A percentile compares a stretch with the other conserved stretches of the same genome.
Evolutionary conservation across 1,140 invertebrate genomes (phyloP).

Genomic region (Paralvinella palmiformis): DNA sequence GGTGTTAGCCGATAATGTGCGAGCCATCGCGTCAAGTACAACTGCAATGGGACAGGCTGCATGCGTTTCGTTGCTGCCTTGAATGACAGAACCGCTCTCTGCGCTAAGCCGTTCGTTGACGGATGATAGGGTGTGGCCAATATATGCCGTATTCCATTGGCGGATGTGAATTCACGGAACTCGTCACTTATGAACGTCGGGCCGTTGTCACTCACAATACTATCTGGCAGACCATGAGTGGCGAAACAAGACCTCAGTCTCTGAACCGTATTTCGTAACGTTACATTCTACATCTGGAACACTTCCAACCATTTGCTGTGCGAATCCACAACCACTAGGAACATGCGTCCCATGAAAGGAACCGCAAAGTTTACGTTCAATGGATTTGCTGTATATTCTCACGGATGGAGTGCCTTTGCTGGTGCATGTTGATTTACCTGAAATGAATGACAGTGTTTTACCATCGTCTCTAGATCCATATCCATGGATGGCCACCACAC

Average conservation of each 20-base stretch:
- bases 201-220: conserved; percentile 49
- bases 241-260: conserved; percentile 29
- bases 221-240: conserved; percentile 43
- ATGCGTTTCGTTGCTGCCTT: too few relatives aligned
- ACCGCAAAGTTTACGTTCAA: conserved; percentile 44
- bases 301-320: conserved; percentile 45
- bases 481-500: conserved; percentile 11
- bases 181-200: conserved; percentile 45
- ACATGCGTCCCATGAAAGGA: conserved; percentile 39
- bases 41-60: background rate
- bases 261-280: background rate
- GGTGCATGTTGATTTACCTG: conserved; percentile 21
- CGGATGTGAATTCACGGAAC: too few relatives aligned
- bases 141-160: too few relatives aligned
- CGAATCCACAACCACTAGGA: conserved; percentile 51
- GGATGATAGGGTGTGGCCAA: too few relatives aligned
- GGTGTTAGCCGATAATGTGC: conserved; percentile 3
- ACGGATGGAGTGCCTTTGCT: conserved; percentile 28
- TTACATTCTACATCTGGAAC: background rate
- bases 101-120: too few relatives aligned
- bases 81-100: too few relatives aligned
- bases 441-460: conserved; percentile 4
- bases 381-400: conserved; percentile 39
- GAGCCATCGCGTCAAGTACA: conserved; percentile 4
- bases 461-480: background rate